phyloP scores from a whole-genome alignment of 1,140 invertebrate genomes.

The Lepeophtheirus salmonis region DNA sequence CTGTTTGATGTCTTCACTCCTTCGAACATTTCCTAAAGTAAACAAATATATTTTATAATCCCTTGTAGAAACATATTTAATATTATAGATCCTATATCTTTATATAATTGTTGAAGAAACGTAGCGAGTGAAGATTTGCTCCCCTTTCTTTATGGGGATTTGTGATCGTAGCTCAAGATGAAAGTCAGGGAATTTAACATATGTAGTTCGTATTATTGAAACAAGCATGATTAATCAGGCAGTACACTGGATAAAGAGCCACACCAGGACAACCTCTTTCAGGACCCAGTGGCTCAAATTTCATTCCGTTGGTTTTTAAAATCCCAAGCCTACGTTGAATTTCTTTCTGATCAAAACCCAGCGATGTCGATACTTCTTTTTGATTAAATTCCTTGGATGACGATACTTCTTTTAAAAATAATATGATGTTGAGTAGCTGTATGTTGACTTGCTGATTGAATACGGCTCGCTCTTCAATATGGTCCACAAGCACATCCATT shows the following conservation, averaged over 20 bases:
- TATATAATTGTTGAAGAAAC: conserved; percentile 14
- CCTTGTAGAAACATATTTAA: too few relatives aligned
- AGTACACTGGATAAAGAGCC: conserved; percentile 17
- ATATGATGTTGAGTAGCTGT: conserved; percentile 3
- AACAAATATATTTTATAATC: too few relatives aligned
- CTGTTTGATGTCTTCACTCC: conserved; percentile 17
- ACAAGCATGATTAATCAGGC: conserved; percentile 17
- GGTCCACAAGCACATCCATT: conserved; percentile 14
- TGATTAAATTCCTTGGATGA: conserved; percentile 7
- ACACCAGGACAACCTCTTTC: conserved; percentile 9
- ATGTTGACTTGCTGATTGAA: neutral
- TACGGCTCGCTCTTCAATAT: neutral
- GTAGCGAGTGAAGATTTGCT: conserved; percentile 16
- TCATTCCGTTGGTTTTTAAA: conserved; percentile 18
- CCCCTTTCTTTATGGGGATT: conserved; percentile 8
- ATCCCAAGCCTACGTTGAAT: conserved; percentile 16
- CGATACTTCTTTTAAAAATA: neutral
- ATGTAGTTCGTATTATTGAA: conserved; percentile 18
- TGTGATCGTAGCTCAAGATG: conserved; percentile 17
- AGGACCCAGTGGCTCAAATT: conserved; percentile 1
- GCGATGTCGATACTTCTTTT: too few relatives aligned
- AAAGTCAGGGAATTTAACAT: conserved; percentile 15
- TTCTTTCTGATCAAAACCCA: too few relatives aligned
- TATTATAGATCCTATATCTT: too few relatives aligned
- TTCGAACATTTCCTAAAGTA: conserved; percentile 17